Evolutionary conservation across 2,888 invertebrate genomes (phyloP), one percentile per base, ranked within the genome.

Genomic region (Anaspis maculata): DNA sequence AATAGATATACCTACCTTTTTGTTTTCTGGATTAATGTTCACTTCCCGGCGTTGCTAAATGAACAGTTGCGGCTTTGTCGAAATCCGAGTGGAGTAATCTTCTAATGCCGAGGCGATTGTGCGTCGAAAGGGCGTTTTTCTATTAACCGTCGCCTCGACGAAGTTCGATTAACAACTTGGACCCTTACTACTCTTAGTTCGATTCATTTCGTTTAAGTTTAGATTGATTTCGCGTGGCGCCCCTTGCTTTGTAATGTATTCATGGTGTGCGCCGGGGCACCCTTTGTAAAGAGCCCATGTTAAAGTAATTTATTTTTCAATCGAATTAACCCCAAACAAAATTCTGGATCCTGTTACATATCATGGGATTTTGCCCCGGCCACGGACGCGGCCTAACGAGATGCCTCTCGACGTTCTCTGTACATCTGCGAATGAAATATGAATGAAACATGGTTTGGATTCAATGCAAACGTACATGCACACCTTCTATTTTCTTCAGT

Each of bases 271-370:
- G n/a, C n/a, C 14, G 13, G 22, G 22, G 14, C 22, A 10, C 7
- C 24, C 13, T 23, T 24, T 14, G 15, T 13, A 30, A 23, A 30
- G 24, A 23, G n/a, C n/a, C n/a, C 22, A 30, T 15, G 27, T 27
- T 14, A 23, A 28, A 38, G 29, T 35, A 39, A 39, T 39, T 39
- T 39, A 36, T 32, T 39, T 39, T 39, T 39, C 35, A 32, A 39
- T 39, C 32, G 26, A 39, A 35, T 39, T 39, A 39, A 32, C 32
- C 30, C 27, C 26, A 30, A 35, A 39, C 35, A 35, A 39, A 39
- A 29, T 35, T 30, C 13, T 13, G 22, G 30, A 38, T 38, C 27
- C 25, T 28, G 34, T 39, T 39, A 34, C 34, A 34, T n/a, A n/a
- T n/a, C n/a, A n/a, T n/a, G n/a, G n/a, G n/a, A n/a, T n/a, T n/a